phyloP scores from a whole-genome alignment of 2,113 vertebrate genomes.

The Azemiops feae region DNA sequence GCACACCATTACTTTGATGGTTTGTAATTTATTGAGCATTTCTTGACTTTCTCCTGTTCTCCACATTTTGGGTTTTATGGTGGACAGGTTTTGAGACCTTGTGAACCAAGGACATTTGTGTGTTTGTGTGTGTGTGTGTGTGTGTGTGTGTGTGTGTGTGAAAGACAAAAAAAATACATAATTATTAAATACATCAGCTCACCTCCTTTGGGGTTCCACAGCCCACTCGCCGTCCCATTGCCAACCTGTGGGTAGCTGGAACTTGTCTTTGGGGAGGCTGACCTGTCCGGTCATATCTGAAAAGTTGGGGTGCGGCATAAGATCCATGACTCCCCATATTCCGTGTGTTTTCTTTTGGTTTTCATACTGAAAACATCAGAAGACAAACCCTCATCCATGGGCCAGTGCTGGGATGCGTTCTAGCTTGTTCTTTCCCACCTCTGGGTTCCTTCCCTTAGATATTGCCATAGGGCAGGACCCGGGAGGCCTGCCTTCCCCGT shows the following conservation, averaged over 20 bases:
- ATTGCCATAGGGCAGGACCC: background rate
- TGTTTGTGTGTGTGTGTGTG: no score
- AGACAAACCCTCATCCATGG: no score
- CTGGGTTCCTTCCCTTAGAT: background rate
- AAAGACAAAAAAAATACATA: background rate
- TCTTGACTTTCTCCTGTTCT: background rate
- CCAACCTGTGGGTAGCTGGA: constrained; percentile 64
- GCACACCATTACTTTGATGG: no score
- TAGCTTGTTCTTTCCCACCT: no score
- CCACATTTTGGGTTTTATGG: background rate
- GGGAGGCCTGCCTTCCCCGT: background rate
- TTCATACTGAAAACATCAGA: constrained; percentile 60
- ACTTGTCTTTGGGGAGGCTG: constrained; percentile 37
- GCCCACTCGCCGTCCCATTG: constrained; percentile 66
- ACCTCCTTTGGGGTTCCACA: constrained; percentile 69
- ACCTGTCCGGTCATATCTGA: constrained; percentile 60
- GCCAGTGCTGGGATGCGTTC: background rate
- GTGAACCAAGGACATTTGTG: background rate
- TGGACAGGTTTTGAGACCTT: background rate
- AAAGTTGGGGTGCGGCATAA: constrained; percentile 51
- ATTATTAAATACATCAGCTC: background rate
- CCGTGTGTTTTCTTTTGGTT: constrained; percentile 63
- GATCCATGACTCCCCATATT: constrained; percentile 58
- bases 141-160: no score
- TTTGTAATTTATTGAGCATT: no score